A percentile compares a stretch with the other conserved stretches of the same genome.
phyloP scores from a whole-genome alignment of 30 jellyfish, hydroid and myxozoan species.

The Aurelia sp. region DNA sequence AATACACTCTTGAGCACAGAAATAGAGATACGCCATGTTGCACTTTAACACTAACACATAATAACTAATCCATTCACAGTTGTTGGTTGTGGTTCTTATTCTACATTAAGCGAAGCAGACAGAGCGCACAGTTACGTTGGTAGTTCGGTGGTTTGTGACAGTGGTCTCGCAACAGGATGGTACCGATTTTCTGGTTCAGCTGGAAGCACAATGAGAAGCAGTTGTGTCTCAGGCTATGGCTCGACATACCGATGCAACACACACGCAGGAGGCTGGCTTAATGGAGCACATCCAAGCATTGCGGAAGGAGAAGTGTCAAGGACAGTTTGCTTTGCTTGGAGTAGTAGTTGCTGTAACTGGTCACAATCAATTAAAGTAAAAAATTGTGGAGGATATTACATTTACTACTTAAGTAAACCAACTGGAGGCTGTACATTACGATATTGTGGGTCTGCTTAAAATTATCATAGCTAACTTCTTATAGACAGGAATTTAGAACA shows the following conservation, averaged over 20 bases:
- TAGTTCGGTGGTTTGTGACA: neutral
- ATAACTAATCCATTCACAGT: no score
- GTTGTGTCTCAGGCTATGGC: neutral
- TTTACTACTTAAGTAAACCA: neutral
- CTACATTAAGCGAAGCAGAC: no score
- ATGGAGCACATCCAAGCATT: conserved; percentile 1
- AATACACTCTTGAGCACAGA: no score
- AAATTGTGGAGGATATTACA: neutral
- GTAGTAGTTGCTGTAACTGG: neutral
- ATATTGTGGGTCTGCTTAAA: neutral
- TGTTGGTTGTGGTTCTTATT: no score
- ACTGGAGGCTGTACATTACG: neutral
- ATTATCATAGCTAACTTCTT: no score
- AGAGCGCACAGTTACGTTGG: no score
- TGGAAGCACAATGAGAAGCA: neutral
- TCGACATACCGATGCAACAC: neutral
- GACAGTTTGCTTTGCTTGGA: neutral
- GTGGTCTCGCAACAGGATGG: neutral
- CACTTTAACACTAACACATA: no score
- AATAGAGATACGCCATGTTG: no score
- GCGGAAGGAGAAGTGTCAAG: neutral
- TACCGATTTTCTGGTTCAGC: conserved; percentile 1
- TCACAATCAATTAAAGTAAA: neutral
- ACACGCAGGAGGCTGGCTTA: conserved; percentile 7
- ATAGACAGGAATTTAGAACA: no score